Conservation (phyloP, 2,113 vertebrate species). For the Sus scrofa region DNA sequence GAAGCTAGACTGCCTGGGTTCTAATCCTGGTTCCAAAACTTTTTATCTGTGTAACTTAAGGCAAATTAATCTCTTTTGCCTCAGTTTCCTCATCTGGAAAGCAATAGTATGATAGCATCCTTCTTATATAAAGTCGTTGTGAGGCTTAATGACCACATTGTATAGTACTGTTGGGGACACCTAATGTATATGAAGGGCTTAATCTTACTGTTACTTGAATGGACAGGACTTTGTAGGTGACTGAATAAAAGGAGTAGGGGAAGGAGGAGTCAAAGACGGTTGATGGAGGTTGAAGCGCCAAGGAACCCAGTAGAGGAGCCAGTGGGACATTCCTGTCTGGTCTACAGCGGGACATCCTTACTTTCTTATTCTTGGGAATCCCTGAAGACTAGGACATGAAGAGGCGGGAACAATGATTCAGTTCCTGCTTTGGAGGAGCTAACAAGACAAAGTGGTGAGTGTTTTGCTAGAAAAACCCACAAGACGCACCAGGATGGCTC, state of each 20-base stretch:
- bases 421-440: background rate
- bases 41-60: background rate
- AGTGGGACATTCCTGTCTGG: background rate
- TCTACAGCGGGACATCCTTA: background rate
- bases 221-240: background rate
- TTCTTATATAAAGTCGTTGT: background rate
- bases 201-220: background rate
- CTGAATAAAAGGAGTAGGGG: background rate
- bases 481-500: background rate
- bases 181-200: background rate
- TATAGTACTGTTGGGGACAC: background rate
- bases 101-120: background rate
- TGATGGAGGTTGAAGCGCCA: background rate
- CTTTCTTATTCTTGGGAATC: background rate
- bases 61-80: background rate
- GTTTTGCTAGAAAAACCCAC: background rate
- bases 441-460: background rate
- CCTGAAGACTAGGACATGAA: background rate
- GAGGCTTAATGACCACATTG: background rate
- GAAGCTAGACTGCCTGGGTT: background rate
- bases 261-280: background rate
- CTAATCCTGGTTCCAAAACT: background rate
- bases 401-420: background rate
- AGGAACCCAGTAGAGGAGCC: background rate
- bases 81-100: background rate